Evolutionary conservation across 2,113 vertebrate genomes (phyloP), one percentile per base, ranked within the genome.

Genomic region (Camelus dromedarius): DNA sequence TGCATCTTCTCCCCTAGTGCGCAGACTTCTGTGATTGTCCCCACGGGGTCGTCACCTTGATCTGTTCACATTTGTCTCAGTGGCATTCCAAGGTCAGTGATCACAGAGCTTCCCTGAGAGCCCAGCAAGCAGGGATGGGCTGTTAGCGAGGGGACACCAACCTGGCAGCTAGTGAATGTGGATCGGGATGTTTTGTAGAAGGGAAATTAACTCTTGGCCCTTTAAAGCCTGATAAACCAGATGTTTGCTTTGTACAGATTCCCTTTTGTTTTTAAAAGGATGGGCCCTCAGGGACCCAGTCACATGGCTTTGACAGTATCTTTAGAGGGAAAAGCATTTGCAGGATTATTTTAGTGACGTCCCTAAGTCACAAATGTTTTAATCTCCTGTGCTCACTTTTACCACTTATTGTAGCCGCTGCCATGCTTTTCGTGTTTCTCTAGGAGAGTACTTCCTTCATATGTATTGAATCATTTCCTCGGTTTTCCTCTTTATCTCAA

Each of bases 401-500:
- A 19, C 10, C 2, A 12, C 64, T 62, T 38, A 24, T 60, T 80
- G n/a, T 20, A 18, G 46, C 69, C n/a, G n/a, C 28, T 93, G 67
- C 77, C 38, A 2, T 81, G 38, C 35, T 82, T 28, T 42, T 48
- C 3, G 14, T 70, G 30, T 79, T 84, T 69, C 26, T 83, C 46
- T 4, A 26, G 60, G 50, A 66, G 38, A 86, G 35, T 28, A n/a
- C 84, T 85, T 95, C 80, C 94, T 97, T 73, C 10, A 3, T 66
- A 14, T 46, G 48, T 60, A 26, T 18, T 28, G 26, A 76, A 38
- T 72, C 82, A 75, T 91, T 96, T 95, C 83, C 85, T 75, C 66
- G 66, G 73, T 58, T 92, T 90, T 86, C 85, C 54, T 80, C 30
- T 75, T 82, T 85, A 54, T 96, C 83, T 89, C 95, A 64, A 86